phyloP scores from a whole-genome alignment of 2,113 vertebrate genomes.

The Bos javanicus region DNA sequence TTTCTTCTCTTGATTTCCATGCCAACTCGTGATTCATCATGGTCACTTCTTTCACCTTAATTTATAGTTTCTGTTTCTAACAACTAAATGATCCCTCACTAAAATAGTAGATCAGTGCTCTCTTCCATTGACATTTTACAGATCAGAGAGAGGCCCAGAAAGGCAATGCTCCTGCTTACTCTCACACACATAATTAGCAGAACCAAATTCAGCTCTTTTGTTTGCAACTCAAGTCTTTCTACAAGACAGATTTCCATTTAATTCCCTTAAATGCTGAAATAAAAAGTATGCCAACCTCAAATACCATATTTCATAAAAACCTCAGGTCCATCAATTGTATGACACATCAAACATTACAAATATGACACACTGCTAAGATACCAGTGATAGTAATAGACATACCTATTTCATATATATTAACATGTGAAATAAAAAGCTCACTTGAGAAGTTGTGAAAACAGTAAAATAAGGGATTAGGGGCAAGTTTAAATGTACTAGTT shows the following conservation, averaged over 20 bases:
- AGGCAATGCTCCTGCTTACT: neutral
- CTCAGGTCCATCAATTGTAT: neutral
- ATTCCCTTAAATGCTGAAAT: neutral
- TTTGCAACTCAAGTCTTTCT: neutral
- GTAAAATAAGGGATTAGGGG: neutral
- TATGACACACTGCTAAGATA: neutral
- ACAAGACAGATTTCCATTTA: neutral
- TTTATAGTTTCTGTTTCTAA: neutral
- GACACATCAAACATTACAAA: neutral
- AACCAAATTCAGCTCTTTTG: conserved; percentile 38
- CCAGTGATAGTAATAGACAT: neutral
- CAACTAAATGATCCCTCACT: neutral
- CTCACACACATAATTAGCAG: neutral
- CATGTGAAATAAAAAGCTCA: neutral
- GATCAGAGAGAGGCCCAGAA: neutral
- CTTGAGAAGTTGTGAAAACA: neutral
- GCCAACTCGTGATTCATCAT: neutral
- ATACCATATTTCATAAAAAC: neutral
- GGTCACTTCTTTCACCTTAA: neutral
- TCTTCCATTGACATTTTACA: neutral
- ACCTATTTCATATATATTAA: neutral
- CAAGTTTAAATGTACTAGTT: neutral
- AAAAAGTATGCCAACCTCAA: neutral
- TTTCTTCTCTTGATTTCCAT: neutral
- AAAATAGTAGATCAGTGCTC: neutral